phyloP scores from a whole-genome alignment of 2,797 vertebrate genomes.

The Poeciliopsis presidionis region DNA sequence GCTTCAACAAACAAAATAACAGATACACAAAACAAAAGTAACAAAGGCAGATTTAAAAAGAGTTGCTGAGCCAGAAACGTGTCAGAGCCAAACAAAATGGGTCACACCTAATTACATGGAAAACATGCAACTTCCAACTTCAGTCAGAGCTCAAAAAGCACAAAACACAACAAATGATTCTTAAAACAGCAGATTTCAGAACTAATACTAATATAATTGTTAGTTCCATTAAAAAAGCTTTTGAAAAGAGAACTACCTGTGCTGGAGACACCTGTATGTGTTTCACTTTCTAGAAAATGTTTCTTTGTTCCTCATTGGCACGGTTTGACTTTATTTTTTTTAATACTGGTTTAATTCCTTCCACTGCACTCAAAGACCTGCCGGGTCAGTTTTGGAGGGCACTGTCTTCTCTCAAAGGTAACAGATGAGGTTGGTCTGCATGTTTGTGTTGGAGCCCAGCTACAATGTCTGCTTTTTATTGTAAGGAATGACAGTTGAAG shows the following conservation, averaged over 20 bases:
- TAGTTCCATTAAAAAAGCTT: background rate
- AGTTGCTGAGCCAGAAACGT: background rate
- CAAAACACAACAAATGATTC: background rate
- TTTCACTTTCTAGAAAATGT: constrained; percentile 1
- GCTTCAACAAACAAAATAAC: too few relatives aligned
- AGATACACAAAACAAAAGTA: too few relatives aligned
- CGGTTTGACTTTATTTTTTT: constrained; percentile 22
- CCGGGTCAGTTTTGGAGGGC: constrained; percentile 63
- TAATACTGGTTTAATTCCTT: constrained; percentile 57
- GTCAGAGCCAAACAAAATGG: background rate
- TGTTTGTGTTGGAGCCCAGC: constrained; percentile 48
- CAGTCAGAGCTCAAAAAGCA: background rate
- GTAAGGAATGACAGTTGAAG: constrained; percentile 17
- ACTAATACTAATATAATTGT: background rate
- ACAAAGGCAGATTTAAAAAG: too few relatives aligned
- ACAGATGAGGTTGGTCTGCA: constrained; percentile 57
- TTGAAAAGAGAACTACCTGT: background rate
- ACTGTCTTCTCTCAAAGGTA: constrained; percentile 66
- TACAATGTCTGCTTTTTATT: constrained; percentile 26
- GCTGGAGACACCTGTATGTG: background rate
- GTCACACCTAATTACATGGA: background rate
- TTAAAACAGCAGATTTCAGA: background rate
- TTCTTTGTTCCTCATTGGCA: constrained; percentile 1
- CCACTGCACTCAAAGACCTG: constrained; percentile 57
- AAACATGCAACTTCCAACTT: background rate